A percentile compares a stretch with the other conserved stretches of the same genome.
Evolutionary conservation across 2,797 vertebrate species (phyloP).

Genomic region (Anableps anableps): DNA sequence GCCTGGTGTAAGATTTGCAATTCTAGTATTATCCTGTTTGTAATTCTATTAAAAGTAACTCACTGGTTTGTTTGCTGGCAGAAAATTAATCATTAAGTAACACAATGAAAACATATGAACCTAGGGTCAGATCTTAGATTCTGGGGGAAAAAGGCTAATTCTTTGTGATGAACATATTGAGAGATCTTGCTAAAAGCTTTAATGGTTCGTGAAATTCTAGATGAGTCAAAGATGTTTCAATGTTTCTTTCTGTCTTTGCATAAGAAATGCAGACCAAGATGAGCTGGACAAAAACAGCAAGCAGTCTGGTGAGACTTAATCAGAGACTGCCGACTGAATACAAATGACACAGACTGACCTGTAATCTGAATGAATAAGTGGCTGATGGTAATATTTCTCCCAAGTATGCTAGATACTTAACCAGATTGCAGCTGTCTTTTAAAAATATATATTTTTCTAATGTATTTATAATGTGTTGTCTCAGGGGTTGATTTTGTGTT

Average conservation of each 20-base stretch:
- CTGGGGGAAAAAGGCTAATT: not conserved
- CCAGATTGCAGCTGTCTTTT: not conserved
- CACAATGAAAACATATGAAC: not conserved
- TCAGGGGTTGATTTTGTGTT: not conserved
- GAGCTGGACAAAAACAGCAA: not conserved
- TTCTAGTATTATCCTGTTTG: not conserved
- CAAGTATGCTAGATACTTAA: not conserved
- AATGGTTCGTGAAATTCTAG: not conserved
- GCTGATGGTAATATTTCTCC: not conserved
- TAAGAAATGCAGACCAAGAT: not conserved
- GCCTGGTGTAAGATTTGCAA: conserved; percentile 10
- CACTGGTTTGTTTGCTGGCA: not conserved
- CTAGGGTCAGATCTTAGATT: not conserved
- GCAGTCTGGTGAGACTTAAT: not conserved
- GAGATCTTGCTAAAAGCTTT: conserved; percentile 10
- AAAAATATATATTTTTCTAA: not conserved
- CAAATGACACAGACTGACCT: not conserved
- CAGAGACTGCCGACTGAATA: not conserved
- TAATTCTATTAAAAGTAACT: not conserved
- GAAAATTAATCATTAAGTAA: conserved; percentile 6
- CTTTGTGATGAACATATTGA: not conserved
- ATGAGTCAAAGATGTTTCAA: conserved; percentile 1
- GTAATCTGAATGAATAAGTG: not conserved
- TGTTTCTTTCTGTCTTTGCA: not conserved
- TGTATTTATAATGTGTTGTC: not conserved